Conservation (phyloP, 2,113 vertebrate species). For the Callorhinus ursinus region DNA sequence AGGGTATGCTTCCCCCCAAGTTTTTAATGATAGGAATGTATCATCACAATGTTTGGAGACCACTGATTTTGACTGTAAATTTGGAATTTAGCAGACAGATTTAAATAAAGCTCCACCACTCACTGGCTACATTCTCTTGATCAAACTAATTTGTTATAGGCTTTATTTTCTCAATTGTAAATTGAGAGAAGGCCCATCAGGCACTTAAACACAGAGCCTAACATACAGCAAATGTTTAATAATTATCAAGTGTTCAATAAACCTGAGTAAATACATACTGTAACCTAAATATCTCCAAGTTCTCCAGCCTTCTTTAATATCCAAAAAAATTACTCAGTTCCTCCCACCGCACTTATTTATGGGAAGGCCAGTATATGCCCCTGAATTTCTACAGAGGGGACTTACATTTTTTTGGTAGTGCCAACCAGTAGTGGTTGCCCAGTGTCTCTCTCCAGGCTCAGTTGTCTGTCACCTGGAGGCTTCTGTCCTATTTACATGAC, state of each 20-base stretch:
- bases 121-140: background rate
- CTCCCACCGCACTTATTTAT: background rate
- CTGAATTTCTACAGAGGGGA: background rate
- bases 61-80: background rate
- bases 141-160: background rate
- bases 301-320: background rate
- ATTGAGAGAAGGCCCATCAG: background rate
- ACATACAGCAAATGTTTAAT: background rate
- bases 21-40: background rate
- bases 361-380: background rate
- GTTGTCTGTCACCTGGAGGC: background rate
- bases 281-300: background rate
- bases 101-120: background rate
- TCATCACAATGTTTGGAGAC: background rate
- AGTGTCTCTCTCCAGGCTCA: background rate
- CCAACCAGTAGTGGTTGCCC: background rate
- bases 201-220: background rate
- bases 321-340: background rate
- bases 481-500: background rate
- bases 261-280: background rate
- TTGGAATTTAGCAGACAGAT: background rate
- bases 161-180: slow-evolving; percentile 21
- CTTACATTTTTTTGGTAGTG: background rate
- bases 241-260: slow-evolving; percentile 3
- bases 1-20: background rate